Percentiles rank a stretch among this genome's conserved stretches.
These are phyloP conservation scores for Leptinotarsa undecemlineata DNA, from an alignment of 1,140 invertebrate species.

Conservation along the genomic window DNA sequence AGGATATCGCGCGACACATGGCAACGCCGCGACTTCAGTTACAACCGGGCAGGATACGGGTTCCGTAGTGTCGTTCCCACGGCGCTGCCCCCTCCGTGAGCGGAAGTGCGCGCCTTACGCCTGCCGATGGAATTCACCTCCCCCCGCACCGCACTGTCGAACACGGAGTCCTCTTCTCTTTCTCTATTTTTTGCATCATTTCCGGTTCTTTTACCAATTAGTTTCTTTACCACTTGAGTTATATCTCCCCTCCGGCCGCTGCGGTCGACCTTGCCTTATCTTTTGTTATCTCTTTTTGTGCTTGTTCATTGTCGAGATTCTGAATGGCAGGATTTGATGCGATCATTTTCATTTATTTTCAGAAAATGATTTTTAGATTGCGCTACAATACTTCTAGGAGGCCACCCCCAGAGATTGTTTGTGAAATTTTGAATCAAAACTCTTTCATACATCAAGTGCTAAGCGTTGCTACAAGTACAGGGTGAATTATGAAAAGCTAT, in stretches of 20 bases:
- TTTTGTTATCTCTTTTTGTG: background rate
- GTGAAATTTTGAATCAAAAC: too few relatives aligned
- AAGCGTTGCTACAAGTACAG: too few relatives aligned
- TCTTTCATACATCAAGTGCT: too few relatives aligned
- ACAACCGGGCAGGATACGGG: background rate
- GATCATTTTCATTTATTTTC: too few relatives aligned
- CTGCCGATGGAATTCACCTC: background rate
- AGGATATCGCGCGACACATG: background rate
- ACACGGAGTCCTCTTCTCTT: background rate
- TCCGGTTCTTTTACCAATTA: slow-evolving; percentile 48
- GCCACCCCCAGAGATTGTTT: too few relatives aligned
- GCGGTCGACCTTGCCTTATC: slow-evolving; percentile 1
- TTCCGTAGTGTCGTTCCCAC: slow-evolving; percentile 7
- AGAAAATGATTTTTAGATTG: too few relatives aligned
- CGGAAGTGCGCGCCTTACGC: slow-evolving; percentile 4
- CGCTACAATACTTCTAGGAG: too few relatives aligned
- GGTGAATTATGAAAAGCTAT: too few relatives aligned
- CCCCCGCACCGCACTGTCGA: background rate
- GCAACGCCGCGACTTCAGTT: background rate
- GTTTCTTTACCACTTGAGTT: slow-evolving; percentile 12
- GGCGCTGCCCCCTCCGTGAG: background rate
- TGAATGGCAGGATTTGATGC: too few relatives aligned
- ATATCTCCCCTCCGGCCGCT: background rate
- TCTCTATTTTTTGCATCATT: slow-evolving; percentile 40
- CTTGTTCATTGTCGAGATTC: too few relatives aligned